A percentile compares a stretch with the other conserved stretches of the same genome.
These are phyloP conservation scores for Drosophila borborema DNA, from an alignment of 2,888 invertebrate species.

Conservation along the genomic window DNA sequence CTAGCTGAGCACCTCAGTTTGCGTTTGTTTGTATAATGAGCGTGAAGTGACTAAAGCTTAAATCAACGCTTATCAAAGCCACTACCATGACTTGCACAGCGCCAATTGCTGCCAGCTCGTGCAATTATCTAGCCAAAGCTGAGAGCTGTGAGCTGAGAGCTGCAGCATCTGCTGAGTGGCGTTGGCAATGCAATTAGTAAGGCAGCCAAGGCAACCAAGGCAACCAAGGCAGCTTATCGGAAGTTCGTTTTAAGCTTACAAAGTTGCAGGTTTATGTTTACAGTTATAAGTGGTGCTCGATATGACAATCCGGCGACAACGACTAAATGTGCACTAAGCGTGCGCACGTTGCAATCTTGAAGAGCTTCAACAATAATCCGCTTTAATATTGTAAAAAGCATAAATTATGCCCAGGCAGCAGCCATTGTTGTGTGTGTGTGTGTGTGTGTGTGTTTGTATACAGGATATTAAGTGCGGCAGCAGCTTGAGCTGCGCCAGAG, in stretches of 20 bases:
- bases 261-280: conserved; percentile 32
- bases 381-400: conserved; percentile 52
- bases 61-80: conserved; percentile 60
- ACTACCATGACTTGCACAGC: conserved; percentile 20
- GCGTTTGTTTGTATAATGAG: conserved; percentile 41
- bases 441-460: conserved; percentile 10
- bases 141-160: conserved; percentile 6
- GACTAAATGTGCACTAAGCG: conserved; percentile 1
- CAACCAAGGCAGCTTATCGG: conserved; percentile 24
- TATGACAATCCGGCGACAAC: background rate
- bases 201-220: background rate
- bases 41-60: conserved; percentile 53
- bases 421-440: conserved; percentile 14
- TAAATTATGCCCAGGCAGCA: conserved; percentile 56
- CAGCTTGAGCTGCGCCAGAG: conserved; percentile 32
- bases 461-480: conserved; percentile 59
- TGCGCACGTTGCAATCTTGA: conserved; percentile 14
- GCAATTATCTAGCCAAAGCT: conserved; percentile 29
- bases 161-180: conserved; percentile 26
- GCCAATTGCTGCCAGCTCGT: background rate
- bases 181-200: conserved; percentile 45
- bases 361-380: conserved; percentile 38
- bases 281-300: conserved; percentile 6
- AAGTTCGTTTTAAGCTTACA: conserved; percentile 17
- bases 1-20: conserved; percentile 36